phyloP scores from a whole-genome alignment of 2,888 invertebrate genomes.

The Psococerastis gibbosa region DNA sequence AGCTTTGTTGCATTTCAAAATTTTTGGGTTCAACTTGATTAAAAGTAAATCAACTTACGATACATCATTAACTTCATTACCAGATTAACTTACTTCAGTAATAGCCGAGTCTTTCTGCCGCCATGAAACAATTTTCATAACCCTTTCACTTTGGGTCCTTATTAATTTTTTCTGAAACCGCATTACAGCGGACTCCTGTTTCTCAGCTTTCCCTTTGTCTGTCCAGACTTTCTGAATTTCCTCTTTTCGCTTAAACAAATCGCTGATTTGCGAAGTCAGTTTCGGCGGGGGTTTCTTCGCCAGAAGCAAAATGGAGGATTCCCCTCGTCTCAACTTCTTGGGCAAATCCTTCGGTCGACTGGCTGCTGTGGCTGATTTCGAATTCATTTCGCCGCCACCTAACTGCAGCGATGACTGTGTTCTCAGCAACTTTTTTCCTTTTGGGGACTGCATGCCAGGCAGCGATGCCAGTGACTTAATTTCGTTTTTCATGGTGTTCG shows the following conservation, averaged over 20 bases:
- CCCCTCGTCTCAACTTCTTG: not conserved
- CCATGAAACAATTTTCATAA: slow-evolving; percentile 18
- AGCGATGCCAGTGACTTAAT: too few species aligned
- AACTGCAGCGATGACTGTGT: too few species aligned
- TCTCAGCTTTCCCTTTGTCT: slow-evolving; percentile 8
- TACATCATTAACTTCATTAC: too few species aligned
- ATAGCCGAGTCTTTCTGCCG: not conserved
- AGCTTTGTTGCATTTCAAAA: too few species aligned
- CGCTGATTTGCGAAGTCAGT: not conserved
- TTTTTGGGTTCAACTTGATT: too few species aligned
- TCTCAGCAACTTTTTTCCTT: too few species aligned
- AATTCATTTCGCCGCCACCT: too few species aligned
- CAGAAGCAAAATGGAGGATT: not conserved
- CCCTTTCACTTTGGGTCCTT: slow-evolving; percentile 23
- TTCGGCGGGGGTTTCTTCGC: not conserved
- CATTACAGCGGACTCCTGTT: not conserved
- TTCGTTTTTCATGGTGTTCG: too few species aligned
- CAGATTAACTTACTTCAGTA: not conserved
- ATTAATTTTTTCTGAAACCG: slow-evolving; percentile 18
- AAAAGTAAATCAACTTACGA: too few species aligned
- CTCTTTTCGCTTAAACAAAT: not conserved
- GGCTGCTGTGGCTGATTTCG: too few species aligned
- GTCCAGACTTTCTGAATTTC: not conserved
- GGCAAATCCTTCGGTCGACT: not conserved
- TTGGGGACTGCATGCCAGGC: too few species aligned